These are phyloP conservation scores for Gallinago undulata DNA, from an alignment of 2,113 vertebrate species.

Conservation along the genomic window DNA sequence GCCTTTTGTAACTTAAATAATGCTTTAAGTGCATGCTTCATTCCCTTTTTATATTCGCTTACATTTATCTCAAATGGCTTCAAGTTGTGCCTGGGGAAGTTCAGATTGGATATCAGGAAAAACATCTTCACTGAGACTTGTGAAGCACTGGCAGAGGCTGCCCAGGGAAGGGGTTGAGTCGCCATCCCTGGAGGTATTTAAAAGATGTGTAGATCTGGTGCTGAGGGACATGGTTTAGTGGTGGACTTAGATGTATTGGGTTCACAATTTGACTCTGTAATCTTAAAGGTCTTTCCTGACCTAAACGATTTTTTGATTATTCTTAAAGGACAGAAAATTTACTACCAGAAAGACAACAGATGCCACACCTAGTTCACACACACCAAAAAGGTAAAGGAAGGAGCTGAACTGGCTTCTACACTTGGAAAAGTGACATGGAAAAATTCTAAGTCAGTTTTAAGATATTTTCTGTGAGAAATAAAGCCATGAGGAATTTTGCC, in stretches of 20 bases:
- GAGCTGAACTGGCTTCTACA: background rate
- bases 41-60: background rate
- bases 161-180: background rate
- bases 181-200: background rate
- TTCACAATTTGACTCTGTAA: background rate
- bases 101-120: background rate
- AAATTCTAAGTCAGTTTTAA: background rate
- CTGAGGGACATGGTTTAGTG: background rate
- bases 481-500: background rate
- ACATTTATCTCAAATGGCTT: background rate
- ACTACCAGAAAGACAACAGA: background rate
- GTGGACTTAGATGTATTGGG: background rate
- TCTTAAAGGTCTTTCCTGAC: background rate
- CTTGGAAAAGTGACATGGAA: background rate
- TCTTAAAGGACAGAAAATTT: background rate
- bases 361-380: background rate
- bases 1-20: background rate
- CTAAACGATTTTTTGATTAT: background rate
- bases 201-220: background rate
- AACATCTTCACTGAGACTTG: background rate
- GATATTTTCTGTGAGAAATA: background rate
- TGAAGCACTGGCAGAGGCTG: background rate
- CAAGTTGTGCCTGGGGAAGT: background rate
- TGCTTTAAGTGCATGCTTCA: background rate
- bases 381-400: background rate